Evolutionary conservation across 2,113 vertebrate species (phyloP), one percentile per base, ranked within the genome.

Genomic region (Scomber japonicus): DNA sequence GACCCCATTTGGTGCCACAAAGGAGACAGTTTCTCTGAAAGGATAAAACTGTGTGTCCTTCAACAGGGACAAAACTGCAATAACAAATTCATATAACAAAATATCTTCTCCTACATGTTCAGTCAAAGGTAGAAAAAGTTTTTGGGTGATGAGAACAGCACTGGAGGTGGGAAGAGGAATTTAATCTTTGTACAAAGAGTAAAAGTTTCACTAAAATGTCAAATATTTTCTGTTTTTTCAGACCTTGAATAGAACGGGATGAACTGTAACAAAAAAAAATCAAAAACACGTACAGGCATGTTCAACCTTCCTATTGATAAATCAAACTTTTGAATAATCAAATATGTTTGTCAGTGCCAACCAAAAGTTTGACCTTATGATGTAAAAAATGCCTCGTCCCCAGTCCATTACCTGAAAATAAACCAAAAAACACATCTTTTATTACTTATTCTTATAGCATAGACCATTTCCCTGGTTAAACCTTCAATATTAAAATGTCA

Each of bases 381-480:
- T 73, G 51, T 14, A 16, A 0, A 0, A 59, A 45, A 10, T 46
- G 21, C 50, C 64, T 59, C 10, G 5, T 67, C 51, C 51, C 12
- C 16, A 67, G 19, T 54, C 16, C 19, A 63, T n/a, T 73, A 35
- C 44, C 57, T 69, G 71, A 19, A 40, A 40, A 40, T 9, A 40
- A 40, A 8, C 3, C 2, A 7, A 8, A 76, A 72, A 72, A 31
- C 30, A 46, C 59, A 27, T 40, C 7, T 80, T 30, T 57, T 71
- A 68, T 78, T 46, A 69, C 83, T 64, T 50, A 40, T 40, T 40
- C 35, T 40, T 40, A 40, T 9, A 40, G 6, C 35, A 9, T 15
- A 68, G 3, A 79, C 67, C 45, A 70, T 75, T 73, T 77, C 61
- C 48, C 40, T 45, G 17, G 53, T 83, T 53, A 73, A 81, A 76